phyloP scores from a whole-genome alignment of 2,113 vertebrate genomes.

The Urocitellus parryii region DNA sequence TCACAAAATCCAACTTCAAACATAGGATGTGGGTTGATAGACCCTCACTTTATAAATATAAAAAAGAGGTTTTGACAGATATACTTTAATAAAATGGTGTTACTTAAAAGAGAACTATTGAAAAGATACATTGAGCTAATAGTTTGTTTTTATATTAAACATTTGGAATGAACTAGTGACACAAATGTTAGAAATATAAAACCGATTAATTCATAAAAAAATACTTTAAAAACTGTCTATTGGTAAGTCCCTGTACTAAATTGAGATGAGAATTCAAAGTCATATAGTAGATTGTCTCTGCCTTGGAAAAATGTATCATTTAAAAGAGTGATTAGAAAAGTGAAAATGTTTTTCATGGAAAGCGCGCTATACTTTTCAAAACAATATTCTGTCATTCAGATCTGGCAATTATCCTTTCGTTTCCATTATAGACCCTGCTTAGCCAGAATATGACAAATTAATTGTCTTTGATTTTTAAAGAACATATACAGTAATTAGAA shows the following conservation, averaged over 20 bases:
- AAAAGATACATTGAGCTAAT: slow-evolving; percentile 2
- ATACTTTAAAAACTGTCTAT: background rate
- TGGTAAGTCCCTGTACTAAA: background rate
- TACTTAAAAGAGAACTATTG: background rate
- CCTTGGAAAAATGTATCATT: background rate
- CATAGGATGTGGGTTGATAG: background rate
- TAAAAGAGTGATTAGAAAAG: background rate
- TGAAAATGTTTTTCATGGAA: background rate
- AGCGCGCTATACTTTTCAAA: background rate
- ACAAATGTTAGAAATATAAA: background rate
- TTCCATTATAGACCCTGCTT: background rate
- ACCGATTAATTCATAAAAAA: background rate
- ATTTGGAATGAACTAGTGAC: background rate
- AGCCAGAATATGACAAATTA: background rate
- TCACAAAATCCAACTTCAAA: background rate
- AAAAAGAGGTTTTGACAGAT: background rate
- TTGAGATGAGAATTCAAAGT: background rate
- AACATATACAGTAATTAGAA: background rate
- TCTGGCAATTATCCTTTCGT: background rate
- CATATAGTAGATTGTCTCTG: background rate
- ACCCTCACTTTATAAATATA: background rate
- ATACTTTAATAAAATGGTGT: background rate
- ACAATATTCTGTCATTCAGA: background rate
- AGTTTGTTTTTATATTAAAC: slow-evolving; percentile 39
- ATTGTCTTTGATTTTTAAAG: background rate